Conservation (phyloP, 2,888 invertebrate species). For the Athripsodes cinereus region DNA sequence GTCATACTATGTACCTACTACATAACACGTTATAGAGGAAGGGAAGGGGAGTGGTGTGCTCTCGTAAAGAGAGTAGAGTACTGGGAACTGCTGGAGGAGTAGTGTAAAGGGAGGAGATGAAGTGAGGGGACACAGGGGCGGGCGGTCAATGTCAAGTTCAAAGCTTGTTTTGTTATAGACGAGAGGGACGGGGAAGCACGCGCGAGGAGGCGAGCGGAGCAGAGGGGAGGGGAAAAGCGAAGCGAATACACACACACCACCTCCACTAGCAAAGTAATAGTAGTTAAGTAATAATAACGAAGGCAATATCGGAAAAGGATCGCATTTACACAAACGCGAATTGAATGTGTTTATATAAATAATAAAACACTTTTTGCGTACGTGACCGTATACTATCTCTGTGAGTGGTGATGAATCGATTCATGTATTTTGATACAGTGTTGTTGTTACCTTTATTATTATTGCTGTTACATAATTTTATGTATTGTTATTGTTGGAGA, state of each 20-base stretch:
- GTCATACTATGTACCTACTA: too few relatives aligned
- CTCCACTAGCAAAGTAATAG: too few relatives aligned
- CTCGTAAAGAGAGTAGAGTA: too few relatives aligned
- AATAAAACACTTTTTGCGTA: conserved; percentile 1
- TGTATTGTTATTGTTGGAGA: too few relatives aligned
- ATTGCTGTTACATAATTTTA: too few relatives aligned
- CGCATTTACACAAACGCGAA: neutral
- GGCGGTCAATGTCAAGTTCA: conserved; percentile 25
- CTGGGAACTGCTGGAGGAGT: neutral
- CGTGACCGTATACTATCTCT: neutral
- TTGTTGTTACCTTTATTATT: too few relatives aligned
- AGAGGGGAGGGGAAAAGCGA: too few relatives aligned
- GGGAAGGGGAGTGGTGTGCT: too few relatives aligned
- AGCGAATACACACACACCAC: too few relatives aligned
- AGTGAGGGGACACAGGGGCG: neutral
- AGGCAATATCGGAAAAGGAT: conserved; percentile 1
- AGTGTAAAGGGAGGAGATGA: conserved; percentile 1
- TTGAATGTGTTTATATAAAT: neutral
- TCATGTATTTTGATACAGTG: too few relatives aligned
- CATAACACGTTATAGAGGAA: too few relatives aligned
- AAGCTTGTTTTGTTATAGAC: conserved; percentile 7
- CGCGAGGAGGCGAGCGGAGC: conserved; percentile 1
- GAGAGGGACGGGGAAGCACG: neutral
- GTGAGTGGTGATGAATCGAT: too few relatives aligned
- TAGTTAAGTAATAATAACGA: neutral